Base-by-base conservation (phyloP, 2,888 invertebrate genomes). In the Athalia rosae region DNA sequence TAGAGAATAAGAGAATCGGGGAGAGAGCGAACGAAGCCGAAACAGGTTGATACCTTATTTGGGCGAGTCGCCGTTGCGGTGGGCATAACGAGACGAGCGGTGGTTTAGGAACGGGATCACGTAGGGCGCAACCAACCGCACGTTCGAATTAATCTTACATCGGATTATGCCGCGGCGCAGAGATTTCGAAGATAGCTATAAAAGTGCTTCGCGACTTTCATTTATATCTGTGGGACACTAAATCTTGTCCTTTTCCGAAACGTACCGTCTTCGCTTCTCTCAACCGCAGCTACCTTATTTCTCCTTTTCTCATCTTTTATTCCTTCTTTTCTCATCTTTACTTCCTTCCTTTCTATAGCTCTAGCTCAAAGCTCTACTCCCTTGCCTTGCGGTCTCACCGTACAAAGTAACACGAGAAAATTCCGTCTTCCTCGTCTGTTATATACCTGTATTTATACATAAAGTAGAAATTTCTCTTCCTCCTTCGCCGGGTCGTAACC, bases 71-170 rank as follows among this genome's bases (percentile, higher is more conserved):
- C 28, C 28, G 28, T 28, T 28, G 28, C 45, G 74, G 61, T 62
- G 61, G 61, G 41, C 74, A 62, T 74, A 74, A 74, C 74, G 61
- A 74, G 74, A 74, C 74, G 61, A 62, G 48, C 15, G 3, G 13
- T 48, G 61, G 62, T 74, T 74, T 48, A 62, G 61, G 61, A 74
- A 62, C 43, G 62, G 61, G 74, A 74, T 74, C 74, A 74, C 74
- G 74, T 74, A 74, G 15, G 61, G 61, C 74, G 59, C 50, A 56
- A 47, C 15, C 13, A 15, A 13, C 28, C 74, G 74, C 59, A 61
- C 74, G 74, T 61, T 61, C 61, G 74, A 74, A 74, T 74, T 74
- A 74, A 74, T 74, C 74, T 62, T 59, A 50, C 74, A 74, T 74
- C 61, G 74, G 74, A 61, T 61, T 59, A 62, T 61, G 61, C 61